Conservation (phyloP, 2,888 invertebrate species). For the Pachycephus smyrnensis region DNA sequence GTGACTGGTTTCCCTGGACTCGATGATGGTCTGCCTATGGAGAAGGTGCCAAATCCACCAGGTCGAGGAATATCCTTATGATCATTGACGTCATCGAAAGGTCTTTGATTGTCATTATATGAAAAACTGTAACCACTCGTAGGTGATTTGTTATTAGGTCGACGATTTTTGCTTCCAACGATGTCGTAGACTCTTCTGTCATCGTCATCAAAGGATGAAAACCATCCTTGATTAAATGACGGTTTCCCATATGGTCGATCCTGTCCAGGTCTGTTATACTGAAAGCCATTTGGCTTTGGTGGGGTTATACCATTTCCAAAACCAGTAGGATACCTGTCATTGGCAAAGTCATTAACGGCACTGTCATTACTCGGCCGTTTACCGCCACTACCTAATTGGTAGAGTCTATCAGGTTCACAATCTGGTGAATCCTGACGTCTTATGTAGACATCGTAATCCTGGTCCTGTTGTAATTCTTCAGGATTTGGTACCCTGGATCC, state of each 20-base stretch:
- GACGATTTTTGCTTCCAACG: slow-evolving; percentile 22
- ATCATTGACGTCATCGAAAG: background rate
- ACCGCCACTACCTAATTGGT: slow-evolving; percentile 16
- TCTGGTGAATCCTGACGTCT: slow-evolving; percentile 45
- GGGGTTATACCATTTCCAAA: background rate
- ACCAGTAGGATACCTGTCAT: background rate
- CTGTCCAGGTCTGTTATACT: background rate
- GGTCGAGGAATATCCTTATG: slow-evolving; percentile 7
- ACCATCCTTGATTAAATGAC: background rate
- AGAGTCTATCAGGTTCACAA: slow-evolving; percentile 36
- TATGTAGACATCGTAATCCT: slow-evolving; percentile 75
- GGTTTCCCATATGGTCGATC: background rate
- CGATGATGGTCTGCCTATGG: background rate
- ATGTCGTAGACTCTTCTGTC: slow-evolving; percentile 25
- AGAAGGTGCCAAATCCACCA: slow-evolving; percentile 12
- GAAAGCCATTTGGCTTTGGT: background rate
- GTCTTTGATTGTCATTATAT: background rate
- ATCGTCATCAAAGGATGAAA: background rate
- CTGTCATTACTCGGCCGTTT: slow-evolving; percentile 13
- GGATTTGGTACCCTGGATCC: slow-evolving; percentile 69
- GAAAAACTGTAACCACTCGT: background rate
- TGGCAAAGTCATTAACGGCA: background rate
- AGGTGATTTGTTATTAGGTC: background rate
- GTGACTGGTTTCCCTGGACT: background rate
- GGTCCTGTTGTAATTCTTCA: slow-evolving; percentile 69